Evolutionary conservation across 2,888 invertebrate genomes (phyloP).

Genomic region (Epinotia ramella): DNA sequence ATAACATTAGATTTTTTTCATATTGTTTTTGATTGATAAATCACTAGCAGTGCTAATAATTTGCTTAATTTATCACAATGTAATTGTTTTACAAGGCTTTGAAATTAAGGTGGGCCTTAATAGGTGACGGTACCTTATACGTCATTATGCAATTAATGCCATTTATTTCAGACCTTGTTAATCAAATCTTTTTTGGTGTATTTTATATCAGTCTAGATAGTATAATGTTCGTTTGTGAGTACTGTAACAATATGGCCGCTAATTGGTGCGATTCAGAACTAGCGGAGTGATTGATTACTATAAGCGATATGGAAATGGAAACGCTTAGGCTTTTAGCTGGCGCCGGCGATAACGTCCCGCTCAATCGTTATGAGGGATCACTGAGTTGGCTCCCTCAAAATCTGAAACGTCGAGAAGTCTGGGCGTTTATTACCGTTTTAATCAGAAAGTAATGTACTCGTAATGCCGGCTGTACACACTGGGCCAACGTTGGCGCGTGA

Average conservation of each 20-base stretch:
- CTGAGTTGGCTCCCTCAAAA: background rate
- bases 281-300: conserved; percentile 57
- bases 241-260: conserved; percentile 63
- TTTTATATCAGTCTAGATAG: background rate
- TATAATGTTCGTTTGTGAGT: conserved; percentile 9
- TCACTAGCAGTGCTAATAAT: too few relatives aligned
- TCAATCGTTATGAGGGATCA: conserved; percentile 30
- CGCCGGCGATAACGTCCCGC: conserved; percentile 24
- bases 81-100: too few relatives aligned
- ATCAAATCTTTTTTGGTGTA: background rate
- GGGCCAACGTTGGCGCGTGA: too few relatives aligned
- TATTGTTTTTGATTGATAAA: too few relatives aligned
- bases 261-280: conserved; percentile 76
- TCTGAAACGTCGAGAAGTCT: background rate
- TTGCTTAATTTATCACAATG: too few relatives aligned
- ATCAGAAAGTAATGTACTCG: background rate
- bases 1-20: too few relatives aligned
- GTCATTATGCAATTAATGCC: too few relatives aligned
- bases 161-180: too few relatives aligned
- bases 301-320: conserved; percentile 61
- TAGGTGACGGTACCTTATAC: too few relatives aligned
- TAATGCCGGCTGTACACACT: too few relatives aligned
- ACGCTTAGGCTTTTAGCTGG: conserved; percentile 56
- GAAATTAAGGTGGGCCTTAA: too few relatives aligned
- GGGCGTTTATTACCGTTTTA: background rate